Percentiles rank a stretch among this genome's conserved stretches.
Evolutionary conservation across 2,888 invertebrate species (phyloP).

Genomic region (Xestia c-nigrum): DNA sequence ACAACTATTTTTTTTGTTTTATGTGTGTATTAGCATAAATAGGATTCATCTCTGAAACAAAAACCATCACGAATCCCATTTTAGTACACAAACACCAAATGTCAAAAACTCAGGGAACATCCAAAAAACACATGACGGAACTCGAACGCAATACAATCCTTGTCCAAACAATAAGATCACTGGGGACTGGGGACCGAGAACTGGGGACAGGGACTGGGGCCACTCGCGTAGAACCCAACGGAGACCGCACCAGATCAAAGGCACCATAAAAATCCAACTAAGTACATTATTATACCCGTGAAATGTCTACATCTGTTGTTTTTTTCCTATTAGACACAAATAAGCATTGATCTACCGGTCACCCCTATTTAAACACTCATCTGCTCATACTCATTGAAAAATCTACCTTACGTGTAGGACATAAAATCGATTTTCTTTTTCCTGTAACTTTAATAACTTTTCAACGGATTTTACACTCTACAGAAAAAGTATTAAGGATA

Average conservation of each 20-base stretch:
- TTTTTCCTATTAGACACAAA: constrained; percentile 89
- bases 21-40: not conserved
- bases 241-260: constrained; percentile 84
- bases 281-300: constrained; percentile 90
- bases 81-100: constrained; percentile 14
- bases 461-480: constrained; percentile 56
- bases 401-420: not conserved
- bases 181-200: constrained; percentile 31
- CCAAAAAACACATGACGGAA: constrained; percentile 29
- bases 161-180: constrained; percentile 61
- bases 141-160: constrained; percentile 35
- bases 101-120: constrained; percentile 1
- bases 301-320: constrained; percentile 90
- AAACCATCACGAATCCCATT: not conserved
- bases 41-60: not conserved
- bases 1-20: no score
- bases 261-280: constrained; percentile 86
- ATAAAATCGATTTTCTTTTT: constrained; percentile 14
- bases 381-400: constrained; percentile 34
- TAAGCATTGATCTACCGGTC: constrained; percentile 86
- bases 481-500: constrained; percentile 38
- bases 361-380: constrained; percentile 72
- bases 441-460: not conserved
- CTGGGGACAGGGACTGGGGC: constrained; percentile 38
- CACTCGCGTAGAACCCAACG: constrained; percentile 67